Evolutionary conservation across 1,140 invertebrate species (phyloP), one percentile per base, ranked within the genome.

Genomic region (Colletes latitarsis): DNA sequence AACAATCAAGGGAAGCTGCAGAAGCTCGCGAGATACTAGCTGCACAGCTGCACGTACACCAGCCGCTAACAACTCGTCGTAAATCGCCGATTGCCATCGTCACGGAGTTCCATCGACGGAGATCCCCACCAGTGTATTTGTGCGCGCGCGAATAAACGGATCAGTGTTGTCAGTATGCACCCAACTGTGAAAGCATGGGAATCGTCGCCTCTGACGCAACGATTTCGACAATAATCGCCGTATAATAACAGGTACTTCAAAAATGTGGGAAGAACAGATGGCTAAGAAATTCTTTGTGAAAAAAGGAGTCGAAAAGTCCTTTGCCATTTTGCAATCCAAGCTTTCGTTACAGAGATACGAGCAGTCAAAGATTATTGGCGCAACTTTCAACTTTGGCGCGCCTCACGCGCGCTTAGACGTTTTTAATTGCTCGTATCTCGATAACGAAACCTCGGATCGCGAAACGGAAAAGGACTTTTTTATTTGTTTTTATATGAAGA

Each of bases 61-160:
- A 55, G 60, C 70, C 70, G 77, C 70, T 79, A 79, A 79, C 77
- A 72, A 57, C 69, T 79, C 70, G 49, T 64, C 77, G 77, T 79
- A 79, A 79, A 79, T 79, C 77, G 77, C 52, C 77, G 77, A 79
- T 79, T 79, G 77, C 77, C 77, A 73, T 79, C 60, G 70, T 79
- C 77, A 58, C 77, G 49, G 21, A 39, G 52, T 53, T 73, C 70
- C 41, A 64, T 73, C 49, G 76, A 77, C 57, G 64, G 49, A n/a
- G 15, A 4, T 58, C 6, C 17, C 14, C 10, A 4, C 10, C 14
- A 9, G 21, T 5, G 60, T 62, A 14, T 62, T 10, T 62, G n/a
- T 30, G 49, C 49, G 49, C 10, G 49, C 10, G 10, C 49, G 10
- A 3, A 43, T 9, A 43, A 43, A 12, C 10, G 49, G 8, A 46